phyloP scores from a whole-genome alignment of 2,888 invertebrate species.

The Bhutanitis thaidina region DNA sequence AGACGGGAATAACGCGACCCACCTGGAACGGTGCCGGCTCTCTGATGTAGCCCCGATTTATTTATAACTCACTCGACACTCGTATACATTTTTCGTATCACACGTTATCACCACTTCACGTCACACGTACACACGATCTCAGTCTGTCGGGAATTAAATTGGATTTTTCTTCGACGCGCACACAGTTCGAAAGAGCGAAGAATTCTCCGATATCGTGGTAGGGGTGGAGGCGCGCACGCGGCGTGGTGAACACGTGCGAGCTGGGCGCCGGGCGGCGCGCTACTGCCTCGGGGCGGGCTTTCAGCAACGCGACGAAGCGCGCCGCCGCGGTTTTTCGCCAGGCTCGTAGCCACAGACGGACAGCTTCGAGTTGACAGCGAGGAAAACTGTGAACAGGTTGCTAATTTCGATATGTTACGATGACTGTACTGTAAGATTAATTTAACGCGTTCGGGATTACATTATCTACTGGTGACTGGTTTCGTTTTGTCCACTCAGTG shows the following conservation, averaged over 20 bases:
- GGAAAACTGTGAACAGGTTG: too few species aligned
- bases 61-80: conserved; percentile 50
- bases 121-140: background rate
- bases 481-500: too few species aligned
- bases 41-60: conserved; percentile 45
- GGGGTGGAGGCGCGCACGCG: conserved; percentile 6
- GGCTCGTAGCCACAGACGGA: background rate
- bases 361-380: background rate
- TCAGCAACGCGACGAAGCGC: conserved; percentile 1
- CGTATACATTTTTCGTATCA: conserved; percentile 29
- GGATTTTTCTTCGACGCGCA: conserved; percentile 6
- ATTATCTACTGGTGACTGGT: too few species aligned
- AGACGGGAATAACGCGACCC: conserved; percentile 19
- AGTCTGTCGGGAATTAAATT: background rate
- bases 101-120: conserved; percentile 20
- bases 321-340: background rate
- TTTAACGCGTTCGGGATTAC: too few species aligned
- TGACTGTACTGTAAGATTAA: too few species aligned
- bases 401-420: too few species aligned
- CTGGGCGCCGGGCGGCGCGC: conserved; percentile 51
- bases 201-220: conserved; percentile 19
- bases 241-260: conserved; percentile 24
- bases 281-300: conserved; percentile 39
- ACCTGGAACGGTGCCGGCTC: conserved; percentile 61
- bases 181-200: conserved; percentile 13